A percentile compares a stretch with the other conserved stretches of the same genome.
These are phyloP conservation scores for Nezara viridula DNA, from an alignment of 2,888 invertebrate genomes.

Conservation along the genomic window DNA sequence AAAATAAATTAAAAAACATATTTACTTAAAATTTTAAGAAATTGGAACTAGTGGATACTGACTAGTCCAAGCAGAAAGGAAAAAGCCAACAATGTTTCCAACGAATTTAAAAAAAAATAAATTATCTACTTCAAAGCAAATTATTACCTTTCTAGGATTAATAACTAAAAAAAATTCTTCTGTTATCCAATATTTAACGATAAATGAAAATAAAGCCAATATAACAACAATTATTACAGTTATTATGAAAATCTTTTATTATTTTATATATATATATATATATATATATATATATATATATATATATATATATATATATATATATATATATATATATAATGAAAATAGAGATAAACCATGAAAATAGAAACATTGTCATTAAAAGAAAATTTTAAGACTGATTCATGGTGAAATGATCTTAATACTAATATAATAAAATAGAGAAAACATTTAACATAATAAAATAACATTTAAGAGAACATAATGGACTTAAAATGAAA, in stretches of 20 bases:
- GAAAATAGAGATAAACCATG: background rate
- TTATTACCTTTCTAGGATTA: background rate
- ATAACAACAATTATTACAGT: background rate
- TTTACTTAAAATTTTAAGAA: background rate
- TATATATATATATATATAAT: no score
- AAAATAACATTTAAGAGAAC: no score
- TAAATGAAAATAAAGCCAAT: background rate
- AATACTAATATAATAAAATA: no score
- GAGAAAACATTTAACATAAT: no score
- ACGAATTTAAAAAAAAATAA: background rate
- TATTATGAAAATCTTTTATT: background rate
- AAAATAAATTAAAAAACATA: background rate
- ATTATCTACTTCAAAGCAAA: background rate
- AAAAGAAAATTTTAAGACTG: background rate
- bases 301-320: no score
- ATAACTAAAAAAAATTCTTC: background rate
- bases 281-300: no score
- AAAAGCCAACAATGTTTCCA: background rate
- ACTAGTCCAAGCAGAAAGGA: background rate
- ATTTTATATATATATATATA: no score
- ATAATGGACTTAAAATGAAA: no score
- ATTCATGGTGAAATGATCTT: background rate
- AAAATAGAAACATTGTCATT: background rate
- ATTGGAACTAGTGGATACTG: background rate
- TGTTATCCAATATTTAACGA: background rate